Evolutionary conservation across 1,140 invertebrate species (phyloP).

Genomic region (Achroia grisella): DNA sequence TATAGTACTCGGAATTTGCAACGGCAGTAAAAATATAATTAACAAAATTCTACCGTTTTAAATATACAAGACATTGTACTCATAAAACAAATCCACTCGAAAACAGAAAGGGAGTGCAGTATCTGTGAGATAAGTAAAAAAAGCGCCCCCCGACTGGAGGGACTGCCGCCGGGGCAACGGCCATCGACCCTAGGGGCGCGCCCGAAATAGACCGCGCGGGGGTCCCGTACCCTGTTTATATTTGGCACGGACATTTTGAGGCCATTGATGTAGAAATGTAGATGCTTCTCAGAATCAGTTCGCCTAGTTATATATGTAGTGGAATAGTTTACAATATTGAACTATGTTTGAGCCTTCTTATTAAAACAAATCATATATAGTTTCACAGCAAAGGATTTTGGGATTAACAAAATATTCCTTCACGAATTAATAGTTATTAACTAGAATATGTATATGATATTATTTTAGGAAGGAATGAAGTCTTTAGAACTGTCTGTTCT

Average conservation of each 20-base stretch:
- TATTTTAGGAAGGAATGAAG: no score
- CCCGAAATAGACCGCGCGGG: slow-evolving; percentile 42
- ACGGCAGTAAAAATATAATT: no score
- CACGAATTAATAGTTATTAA: no score
- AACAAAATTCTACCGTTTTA: no score
- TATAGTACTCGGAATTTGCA: no score
- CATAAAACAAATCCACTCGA: not conserved
- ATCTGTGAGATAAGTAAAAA: slow-evolving; percentile 14
- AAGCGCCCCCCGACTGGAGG: slow-evolving; percentile 3
- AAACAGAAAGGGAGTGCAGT: slow-evolving; percentile 3
- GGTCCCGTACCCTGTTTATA: slow-evolving; percentile 34
- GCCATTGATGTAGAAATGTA: slow-evolving; percentile 10
- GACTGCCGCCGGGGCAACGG: slow-evolving; percentile 20
- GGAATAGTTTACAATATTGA: no score
- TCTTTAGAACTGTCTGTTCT: no score
- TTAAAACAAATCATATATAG: no score
- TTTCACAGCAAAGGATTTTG: no score
- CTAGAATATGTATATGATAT: no score
- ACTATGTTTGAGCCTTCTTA: no score
- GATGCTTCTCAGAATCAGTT: slow-evolving; percentile 1
- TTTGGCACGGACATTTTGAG: slow-evolving; percentile 29
- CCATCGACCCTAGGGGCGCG: slow-evolving; percentile 41
- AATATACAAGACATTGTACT: not conserved
- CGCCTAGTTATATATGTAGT: not conserved
- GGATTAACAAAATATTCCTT: no score